phyloP scores from a whole-genome alignment of 2,113 vertebrate species.

The Petrocephalus zakoni region DNA sequence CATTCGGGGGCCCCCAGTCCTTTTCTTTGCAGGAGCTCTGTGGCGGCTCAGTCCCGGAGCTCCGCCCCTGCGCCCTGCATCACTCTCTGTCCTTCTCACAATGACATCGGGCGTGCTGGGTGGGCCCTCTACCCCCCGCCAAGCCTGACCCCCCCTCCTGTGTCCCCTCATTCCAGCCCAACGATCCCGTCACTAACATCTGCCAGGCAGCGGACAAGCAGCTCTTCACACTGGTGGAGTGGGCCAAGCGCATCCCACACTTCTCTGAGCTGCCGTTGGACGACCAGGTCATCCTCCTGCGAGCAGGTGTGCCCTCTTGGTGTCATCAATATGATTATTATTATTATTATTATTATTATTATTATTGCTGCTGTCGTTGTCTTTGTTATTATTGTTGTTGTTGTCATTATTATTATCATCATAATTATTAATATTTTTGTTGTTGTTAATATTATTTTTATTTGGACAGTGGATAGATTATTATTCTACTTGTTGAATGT shows the following conservation, averaged over 20 bases:
- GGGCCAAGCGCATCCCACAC: slow-evolving; percentile 88
- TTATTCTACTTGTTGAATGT: background rate
- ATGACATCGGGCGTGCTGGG: background rate
- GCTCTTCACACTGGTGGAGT: slow-evolving; percentile 87
- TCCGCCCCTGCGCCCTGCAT: background rate
- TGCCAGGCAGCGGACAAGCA: slow-evolving; percentile 91
- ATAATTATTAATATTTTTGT: background rate
- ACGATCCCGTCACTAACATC: slow-evolving; percentile 90
- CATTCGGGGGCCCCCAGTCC: background rate
- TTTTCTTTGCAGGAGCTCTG: background rate
- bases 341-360: too few relatives aligned
- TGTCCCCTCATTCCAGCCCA: slow-evolving; percentile 62
- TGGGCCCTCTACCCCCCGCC: slow-evolving; percentile 4
- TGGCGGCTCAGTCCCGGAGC: background rate
- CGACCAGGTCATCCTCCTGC: slow-evolving; percentile 84
- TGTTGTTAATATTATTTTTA: background rate
- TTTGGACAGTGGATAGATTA: background rate
- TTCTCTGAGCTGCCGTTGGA: slow-evolving; percentile 86
- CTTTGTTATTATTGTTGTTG: background rate
- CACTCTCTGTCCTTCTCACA: slow-evolving; percentile 5
- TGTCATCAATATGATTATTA: background rate
- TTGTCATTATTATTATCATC: background rate
- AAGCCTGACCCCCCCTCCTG: background rate
- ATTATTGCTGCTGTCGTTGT: too few relatives aligned
- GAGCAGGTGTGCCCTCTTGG: slow-evolving; percentile 66